Evolutionary conservation across 2,888 invertebrate genomes (phyloP).

Genomic region (Andrena dorsata): DNA sequence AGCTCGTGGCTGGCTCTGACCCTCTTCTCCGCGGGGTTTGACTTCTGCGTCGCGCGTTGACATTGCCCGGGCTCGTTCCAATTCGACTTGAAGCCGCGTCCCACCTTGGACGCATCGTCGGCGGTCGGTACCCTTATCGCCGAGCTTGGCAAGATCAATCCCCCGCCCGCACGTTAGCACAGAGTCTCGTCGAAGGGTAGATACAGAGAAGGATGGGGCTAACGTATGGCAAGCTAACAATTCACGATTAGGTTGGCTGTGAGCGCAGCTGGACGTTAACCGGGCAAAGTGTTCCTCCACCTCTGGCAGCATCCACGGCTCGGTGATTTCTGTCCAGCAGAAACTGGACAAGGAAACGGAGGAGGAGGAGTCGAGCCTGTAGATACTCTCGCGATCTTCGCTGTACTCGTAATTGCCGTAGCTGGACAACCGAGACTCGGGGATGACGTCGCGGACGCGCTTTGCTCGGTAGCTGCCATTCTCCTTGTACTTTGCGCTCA

Average conservation of each 20-base stretch:
- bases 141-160: slow-evolving; percentile 66
- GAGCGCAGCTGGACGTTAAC: slow-evolving; percentile 63
- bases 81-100: slow-evolving; percentile 42
- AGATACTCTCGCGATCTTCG: slow-evolving; percentile 86
- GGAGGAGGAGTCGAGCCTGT: slow-evolving; percentile 72
- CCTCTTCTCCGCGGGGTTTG: slow-evolving; percentile 33
- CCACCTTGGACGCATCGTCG: slow-evolving; percentile 45
- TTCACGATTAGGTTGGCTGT: slow-evolving; percentile 58
- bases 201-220: neutral
- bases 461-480: slow-evolving; percentile 78
- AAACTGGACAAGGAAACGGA: slow-evolving; percentile 33
- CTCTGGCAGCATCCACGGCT: slow-evolving; percentile 81
- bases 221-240: slow-evolving; percentile 65
- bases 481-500: slow-evolving; percentile 71
- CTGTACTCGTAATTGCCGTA: slow-evolving; percentile 88
- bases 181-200: neutral
- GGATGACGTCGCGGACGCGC: slow-evolving; percentile 88
- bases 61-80: slow-evolving; percentile 54
- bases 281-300: slow-evolving; percentile 80
- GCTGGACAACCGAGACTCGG: slow-evolving; percentile 88
- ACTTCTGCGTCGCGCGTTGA: slow-evolving; percentile 30
- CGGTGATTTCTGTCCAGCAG: slow-evolving; percentile 63
- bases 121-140: slow-evolving; percentile 53
- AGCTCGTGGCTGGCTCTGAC: slow-evolving; percentile 26
- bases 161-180: slow-evolving; percentile 13